These are phyloP conservation scores for Rhyacichthys aspro DNA, from an alignment of 2,797 vertebrate species.

Conservation along the genomic window DNA sequence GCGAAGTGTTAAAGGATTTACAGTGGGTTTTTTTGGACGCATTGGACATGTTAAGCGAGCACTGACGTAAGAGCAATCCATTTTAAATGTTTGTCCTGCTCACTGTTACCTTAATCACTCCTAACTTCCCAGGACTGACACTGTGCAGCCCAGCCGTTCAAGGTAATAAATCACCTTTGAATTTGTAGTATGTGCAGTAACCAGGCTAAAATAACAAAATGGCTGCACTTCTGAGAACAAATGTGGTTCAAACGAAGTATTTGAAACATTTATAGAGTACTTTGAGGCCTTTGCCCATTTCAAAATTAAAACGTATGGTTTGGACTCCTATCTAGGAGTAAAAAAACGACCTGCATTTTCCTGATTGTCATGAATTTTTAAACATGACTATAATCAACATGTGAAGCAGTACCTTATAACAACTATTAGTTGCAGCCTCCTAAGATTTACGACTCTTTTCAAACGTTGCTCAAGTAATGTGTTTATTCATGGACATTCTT, in stretches of 20 bases:
- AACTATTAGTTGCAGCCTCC: too few species aligned
- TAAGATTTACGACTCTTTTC: background rate
- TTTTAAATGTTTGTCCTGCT: constrained; percentile 21
- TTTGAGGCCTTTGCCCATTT: background rate
- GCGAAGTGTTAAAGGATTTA: constrained; percentile 5
- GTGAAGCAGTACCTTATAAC: too few species aligned
- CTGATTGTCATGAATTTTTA: too few species aligned
- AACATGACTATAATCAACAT: too few species aligned
- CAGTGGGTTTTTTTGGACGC: background rate
- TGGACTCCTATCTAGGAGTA: background rate
- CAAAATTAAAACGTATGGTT: background rate
- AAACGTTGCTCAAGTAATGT: background rate
- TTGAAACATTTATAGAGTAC: background rate
- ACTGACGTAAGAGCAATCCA: background rate
- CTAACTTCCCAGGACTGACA: constrained; percentile 32
- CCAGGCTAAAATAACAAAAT: constrained; percentile 17
- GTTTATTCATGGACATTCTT: background rate
- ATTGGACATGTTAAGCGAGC: background rate
- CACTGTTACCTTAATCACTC: constrained; percentile 7
- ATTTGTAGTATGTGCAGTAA: background rate
- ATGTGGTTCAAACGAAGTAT: background rate
- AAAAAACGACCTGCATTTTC: background rate
- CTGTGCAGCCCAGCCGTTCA: background rate
- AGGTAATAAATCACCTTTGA: constrained; percentile 24
- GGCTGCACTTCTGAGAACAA: constrained; percentile 13